Conservation (phyloP, 2,113 vertebrate species). For the Lathamus discolor region DNA sequence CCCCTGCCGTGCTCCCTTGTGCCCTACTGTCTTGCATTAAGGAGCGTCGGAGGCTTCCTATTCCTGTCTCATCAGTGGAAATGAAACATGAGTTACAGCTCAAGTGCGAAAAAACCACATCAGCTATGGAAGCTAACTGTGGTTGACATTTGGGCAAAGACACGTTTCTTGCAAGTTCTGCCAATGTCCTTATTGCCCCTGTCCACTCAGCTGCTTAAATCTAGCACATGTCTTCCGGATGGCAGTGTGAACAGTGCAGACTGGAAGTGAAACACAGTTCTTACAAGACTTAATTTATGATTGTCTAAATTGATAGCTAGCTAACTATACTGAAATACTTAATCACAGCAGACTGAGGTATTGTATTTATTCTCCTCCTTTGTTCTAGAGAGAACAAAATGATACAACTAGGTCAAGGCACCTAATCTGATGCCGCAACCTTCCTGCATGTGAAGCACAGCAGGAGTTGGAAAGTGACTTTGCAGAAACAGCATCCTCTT, state of each 20-base stretch:
- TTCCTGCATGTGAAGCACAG: not conserved
- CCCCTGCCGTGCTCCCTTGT: not conserved
- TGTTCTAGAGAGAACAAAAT: not conserved
- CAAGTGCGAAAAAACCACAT: not conserved
- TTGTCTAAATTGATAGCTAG: not conserved
- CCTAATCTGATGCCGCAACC: not conserved
- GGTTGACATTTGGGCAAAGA: not conserved
- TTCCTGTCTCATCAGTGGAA: not conserved
- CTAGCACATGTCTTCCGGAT: not conserved
- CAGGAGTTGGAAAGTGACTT: not conserved
- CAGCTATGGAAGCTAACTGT: not conserved
- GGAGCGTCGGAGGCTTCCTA: not conserved
- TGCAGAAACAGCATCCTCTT: not conserved
- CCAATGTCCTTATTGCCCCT: not conserved
- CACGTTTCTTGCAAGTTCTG: not conserved
- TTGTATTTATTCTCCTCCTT: not conserved
- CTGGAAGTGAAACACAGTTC: not conserved
- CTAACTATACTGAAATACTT: not conserved
- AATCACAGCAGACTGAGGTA: not conserved
- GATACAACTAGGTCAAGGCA: not conserved
- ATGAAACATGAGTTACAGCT: not conserved
- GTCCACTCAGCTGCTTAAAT: not conserved
- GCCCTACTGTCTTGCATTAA: not conserved
- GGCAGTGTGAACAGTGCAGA: not conserved
- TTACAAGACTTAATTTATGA: not conserved